Conservation (phyloP, 2,888 invertebrate species). For the Reticulitermes lucifugus region DNA sequence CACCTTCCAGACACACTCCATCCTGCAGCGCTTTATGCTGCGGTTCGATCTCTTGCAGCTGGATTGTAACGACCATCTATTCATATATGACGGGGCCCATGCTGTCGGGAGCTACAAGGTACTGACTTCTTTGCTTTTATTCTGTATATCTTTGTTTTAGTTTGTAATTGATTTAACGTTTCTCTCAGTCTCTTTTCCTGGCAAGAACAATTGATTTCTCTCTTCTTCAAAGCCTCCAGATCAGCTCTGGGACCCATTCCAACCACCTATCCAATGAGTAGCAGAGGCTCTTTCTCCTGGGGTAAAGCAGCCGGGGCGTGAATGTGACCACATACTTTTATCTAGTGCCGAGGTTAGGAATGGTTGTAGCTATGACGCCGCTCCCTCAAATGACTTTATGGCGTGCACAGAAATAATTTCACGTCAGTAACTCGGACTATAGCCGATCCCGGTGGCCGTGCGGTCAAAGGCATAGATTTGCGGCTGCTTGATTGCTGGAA, state of each 20-base stretch:
- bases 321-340: too few relatives aligned
- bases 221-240: not conserved
- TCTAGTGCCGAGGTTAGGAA: too few relatives aligned
- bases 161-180: not conserved
- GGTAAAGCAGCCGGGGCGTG: too few relatives aligned
- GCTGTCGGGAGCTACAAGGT: constrained; percentile 91
- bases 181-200: not conserved
- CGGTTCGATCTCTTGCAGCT: constrained; percentile 91
- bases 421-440: too few relatives aligned
- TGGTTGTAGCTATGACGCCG: too few relatives aligned
- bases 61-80: constrained; percentile 94
- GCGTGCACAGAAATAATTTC: too few relatives aligned
- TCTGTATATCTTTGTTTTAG: constrained; percentile 45
- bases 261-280: too few relatives aligned
- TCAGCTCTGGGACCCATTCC: not conserved
- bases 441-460: too few relatives aligned
- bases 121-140: constrained; percentile 55
- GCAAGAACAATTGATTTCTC: not conserved
- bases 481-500: too few relatives aligned
- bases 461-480: too few relatives aligned
- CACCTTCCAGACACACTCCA: constrained; percentile 95
- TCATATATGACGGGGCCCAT: constrained; percentile 93
- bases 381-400: too few relatives aligned
- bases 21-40: constrained; percentile 93
- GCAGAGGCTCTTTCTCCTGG: too few relatives aligned